phyloP scores from a whole-genome alignment of 2,113 vertebrate species.

The Silurus asotus region DNA sequence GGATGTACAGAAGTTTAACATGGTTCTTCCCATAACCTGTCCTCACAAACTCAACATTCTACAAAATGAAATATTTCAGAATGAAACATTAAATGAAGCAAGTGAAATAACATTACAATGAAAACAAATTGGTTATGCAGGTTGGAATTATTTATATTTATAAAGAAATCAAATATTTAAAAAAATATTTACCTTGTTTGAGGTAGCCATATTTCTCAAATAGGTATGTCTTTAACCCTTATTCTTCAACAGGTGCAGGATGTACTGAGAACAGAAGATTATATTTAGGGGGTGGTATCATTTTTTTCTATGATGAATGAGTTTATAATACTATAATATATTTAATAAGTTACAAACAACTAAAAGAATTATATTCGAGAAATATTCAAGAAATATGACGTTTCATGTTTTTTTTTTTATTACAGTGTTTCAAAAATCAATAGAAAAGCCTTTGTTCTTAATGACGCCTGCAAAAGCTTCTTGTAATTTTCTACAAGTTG shows the following conservation, averaged over 20 bases:
- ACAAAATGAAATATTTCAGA: conserved; percentile 39
- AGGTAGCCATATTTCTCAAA: conserved; percentile 61
- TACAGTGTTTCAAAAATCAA: too few species aligned
- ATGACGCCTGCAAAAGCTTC: too few species aligned
- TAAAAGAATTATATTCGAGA: too few species aligned
- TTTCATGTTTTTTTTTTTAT: too few species aligned
- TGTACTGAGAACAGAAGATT: conserved; percentile 33
- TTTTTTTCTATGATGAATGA: not conserved
- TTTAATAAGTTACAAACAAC: too few species aligned
- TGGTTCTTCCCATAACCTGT: conserved; percentile 91
- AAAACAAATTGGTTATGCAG: not conserved
- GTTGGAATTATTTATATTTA: not conserved
- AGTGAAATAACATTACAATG: not conserved
- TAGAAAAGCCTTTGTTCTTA: too few species aligned
- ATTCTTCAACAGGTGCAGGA: conserved; percentile 7
- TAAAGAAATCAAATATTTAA: not conserved
- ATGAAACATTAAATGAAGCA: not conserved
- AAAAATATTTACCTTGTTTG: conserved; percentile 61
- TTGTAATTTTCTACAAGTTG: too few species aligned
- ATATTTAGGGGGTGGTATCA: conserved; percentile 56
- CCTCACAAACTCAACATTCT: conserved; percentile 87
- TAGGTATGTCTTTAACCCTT: conserved; percentile 5
- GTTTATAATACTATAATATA: too few species aligned
- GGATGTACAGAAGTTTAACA: conserved; percentile 85
- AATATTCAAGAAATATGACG: too few species aligned